Percentiles rank a stretch among this genome's conserved stretches.
Evolutionary conservation across 2,888 invertebrate genomes (phyloP).

Genomic region (Eutolmus rufibarbis): DNA sequence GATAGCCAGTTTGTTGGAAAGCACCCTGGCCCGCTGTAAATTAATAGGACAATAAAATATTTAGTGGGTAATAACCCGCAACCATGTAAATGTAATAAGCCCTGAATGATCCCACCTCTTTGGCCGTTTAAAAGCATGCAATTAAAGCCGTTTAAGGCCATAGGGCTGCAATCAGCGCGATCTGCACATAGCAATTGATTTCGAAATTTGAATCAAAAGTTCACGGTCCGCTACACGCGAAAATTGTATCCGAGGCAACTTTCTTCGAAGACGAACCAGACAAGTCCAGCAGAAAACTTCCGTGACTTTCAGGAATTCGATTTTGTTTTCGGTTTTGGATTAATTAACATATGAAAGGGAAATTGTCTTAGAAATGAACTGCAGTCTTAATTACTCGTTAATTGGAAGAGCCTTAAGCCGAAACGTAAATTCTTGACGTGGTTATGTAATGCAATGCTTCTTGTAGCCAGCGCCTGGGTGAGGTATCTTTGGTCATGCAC

Average conservation of each 20-base stretch:
- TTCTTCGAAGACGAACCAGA: constrained; percentile 1
- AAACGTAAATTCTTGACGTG: background rate
- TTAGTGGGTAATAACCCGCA: background rate
- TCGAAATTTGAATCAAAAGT: background rate
- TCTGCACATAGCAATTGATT: background rate
- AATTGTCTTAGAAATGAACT: background rate
- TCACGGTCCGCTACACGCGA: background rate
- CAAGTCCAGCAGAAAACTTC: background rate
- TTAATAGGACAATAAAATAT: background rate
- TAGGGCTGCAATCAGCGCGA: background rate
- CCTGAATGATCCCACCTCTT: background rate
- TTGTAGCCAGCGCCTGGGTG: background rate
- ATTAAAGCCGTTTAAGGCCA: background rate
- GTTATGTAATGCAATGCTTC: background rate
- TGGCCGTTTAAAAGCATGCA: background rate
- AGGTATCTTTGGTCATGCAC: background rate
- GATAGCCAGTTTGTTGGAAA: background rate
- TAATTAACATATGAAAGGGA: background rate
- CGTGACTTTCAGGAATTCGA: background rate
- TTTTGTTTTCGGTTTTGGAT: background rate
- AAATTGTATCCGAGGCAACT: background rate
- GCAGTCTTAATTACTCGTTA: background rate
- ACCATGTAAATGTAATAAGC: background rate
- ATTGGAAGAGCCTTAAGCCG: background rate
- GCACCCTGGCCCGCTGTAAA: background rate